Percentiles rank a stretch among this genome's conserved stretches.
These are phyloP conservation scores for Spialia ferax DNA, from an alignment of 2,888 invertebrate genomes.

Conservation along the genomic window DNA sequence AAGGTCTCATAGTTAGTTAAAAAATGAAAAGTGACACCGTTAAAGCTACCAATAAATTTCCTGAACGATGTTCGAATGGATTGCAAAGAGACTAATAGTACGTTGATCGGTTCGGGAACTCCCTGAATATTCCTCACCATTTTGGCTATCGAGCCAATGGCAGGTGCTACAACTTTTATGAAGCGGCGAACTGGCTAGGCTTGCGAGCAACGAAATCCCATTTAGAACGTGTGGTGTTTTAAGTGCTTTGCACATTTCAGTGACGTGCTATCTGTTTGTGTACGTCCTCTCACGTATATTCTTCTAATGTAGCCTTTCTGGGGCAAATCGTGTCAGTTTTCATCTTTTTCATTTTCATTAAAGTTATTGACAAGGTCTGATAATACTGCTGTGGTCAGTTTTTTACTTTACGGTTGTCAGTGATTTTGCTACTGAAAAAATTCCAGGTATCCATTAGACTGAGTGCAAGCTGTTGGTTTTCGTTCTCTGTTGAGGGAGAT, in stretches of 20 bases:
- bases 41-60: background rate
- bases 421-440: too few relatives aligned
- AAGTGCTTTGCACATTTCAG: conserved; percentile 11
- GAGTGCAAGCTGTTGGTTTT: too few relatives aligned
- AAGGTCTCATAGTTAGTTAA: background rate
- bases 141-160: conserved; percentile 10
- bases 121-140: conserved; percentile 22
- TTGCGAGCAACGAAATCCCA: conserved; percentile 33
- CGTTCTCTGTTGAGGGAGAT: too few relatives aligned
- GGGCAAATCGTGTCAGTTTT: background rate
- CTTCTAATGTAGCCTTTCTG: too few relatives aligned
- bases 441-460: too few relatives aligned
- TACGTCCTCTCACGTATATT: too few relatives aligned
- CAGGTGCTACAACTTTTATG: conserved; percentile 29
- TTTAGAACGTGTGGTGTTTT: conserved; percentile 31
- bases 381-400: too few relatives aligned
- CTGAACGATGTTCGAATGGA: background rate
- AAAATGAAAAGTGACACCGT: background rate
- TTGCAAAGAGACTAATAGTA: conserved; percentile 2
- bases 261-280: background rate
- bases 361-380: too few relatives aligned
- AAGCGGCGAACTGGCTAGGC: background rate
- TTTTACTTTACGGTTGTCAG: too few relatives aligned
- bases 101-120: background rate
- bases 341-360: background rate